Evolutionary conservation across 2,888 invertebrate species (phyloP), one percentile per base, ranked within the genome.

Genomic region (Keiferia lycopersicella): DNA sequence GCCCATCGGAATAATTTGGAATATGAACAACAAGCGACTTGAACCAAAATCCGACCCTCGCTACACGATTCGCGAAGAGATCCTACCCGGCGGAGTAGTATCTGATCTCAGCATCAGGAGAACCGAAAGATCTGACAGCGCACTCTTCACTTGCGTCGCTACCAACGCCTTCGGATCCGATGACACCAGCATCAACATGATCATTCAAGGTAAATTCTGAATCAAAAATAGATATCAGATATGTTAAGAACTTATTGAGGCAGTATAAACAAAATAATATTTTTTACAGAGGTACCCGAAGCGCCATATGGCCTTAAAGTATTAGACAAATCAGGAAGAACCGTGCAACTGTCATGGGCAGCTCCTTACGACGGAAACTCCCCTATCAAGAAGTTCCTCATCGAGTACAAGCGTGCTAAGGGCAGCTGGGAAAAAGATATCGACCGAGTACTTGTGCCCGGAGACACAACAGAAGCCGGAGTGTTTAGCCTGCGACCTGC

Each of bases 141-240:
- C 97, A 1, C 91, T 97, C 0, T 98, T 97, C 78, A 97, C 97
- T 39, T 98, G 98, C 78, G 96, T 98, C 12, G 98, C 98, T 0
- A 97, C 97, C 2, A 98, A 98, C 82, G 97, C 97, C 18, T 98
- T 98, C 80, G 98, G 98, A 62, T 97, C 97, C 69, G 98, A 98
- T 80, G 98, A 98, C 77, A 96, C 97, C n/a, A 97, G 97, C 87
- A 97, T 98, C 78, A 97, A 98, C 84, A 96, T 98, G 94, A 98
- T 98, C 71, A 96, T 98, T 71, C 98, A 98, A 94, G 96, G 96
- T 94, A 88, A 79, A 63, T 0, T 64, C 53, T 11, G n/a, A 26
- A 45, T 39, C 30, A 22, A 22, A 16, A 30, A 20, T 10, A 11
- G 14, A 6, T n/a, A n/a, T 18, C 7, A 16, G 14, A 2, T 11